Conservation (phyloP, 2,797 vertebrate species). For the Naso thynnoides region DNA sequence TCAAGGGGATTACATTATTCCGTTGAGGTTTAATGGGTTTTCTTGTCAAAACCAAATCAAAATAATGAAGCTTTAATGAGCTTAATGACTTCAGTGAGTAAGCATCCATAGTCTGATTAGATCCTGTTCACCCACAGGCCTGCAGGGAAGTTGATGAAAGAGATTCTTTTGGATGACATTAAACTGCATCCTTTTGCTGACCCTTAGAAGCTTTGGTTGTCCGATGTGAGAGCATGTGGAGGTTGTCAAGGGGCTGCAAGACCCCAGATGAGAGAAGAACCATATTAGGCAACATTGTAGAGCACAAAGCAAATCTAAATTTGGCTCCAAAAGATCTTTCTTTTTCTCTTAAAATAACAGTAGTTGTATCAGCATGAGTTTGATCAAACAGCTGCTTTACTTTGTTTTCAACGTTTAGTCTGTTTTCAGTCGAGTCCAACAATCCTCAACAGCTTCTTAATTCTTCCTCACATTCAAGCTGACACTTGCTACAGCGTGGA, state of each 20-base stretch:
- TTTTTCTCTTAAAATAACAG: constrained; percentile 46
- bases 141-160: constrained; percentile 57
- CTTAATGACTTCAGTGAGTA: constrained; percentile 74
- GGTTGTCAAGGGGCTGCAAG: constrained; percentile 10
- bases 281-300: constrained; percentile 52
- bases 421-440: constrained; percentile 33
- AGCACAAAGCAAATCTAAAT: constrained; percentile 46
- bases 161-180: constrained; percentile 50
- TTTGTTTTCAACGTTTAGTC: constrained; percentile 4
- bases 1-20: constrained; percentile 65
- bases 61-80: constrained; percentile 78
- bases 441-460: constrained; percentile 19
- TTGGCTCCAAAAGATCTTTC: constrained; percentile 26
- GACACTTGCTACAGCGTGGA: not conserved
- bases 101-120: constrained; percentile 68
- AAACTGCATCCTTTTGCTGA: constrained; percentile 35
- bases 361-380: constrained; percentile 45
- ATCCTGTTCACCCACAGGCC: constrained; percentile 57
- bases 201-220: constrained; percentile 23
- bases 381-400: constrained; percentile 52
- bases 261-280: constrained; percentile 29
- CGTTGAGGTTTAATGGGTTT: constrained; percentile 68
- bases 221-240: constrained; percentile 11
- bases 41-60: constrained; percentile 75
- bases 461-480: constrained; percentile 10